Percentiles rank a stretch among this genome's conserved stretches.
Conservation (phyloP, 2,113 vertebrate genomes). For the Hiodon tergisus region DNA sequence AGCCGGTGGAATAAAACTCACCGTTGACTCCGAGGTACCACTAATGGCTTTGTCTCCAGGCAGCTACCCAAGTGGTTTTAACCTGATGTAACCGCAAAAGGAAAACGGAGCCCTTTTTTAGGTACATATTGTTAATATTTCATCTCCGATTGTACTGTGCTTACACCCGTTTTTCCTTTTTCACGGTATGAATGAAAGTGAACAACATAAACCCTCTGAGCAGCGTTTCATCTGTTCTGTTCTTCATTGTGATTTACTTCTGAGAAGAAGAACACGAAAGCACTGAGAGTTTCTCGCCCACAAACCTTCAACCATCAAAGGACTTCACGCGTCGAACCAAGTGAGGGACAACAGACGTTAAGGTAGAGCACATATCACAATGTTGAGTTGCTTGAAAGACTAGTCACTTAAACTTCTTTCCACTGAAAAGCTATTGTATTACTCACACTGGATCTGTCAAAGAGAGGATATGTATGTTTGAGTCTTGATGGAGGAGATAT, state of each 20-base stretch:
- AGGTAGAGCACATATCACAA: neutral
- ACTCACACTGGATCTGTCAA: neutral
- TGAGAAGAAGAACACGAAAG: neutral
- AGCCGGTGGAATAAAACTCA: neutral
- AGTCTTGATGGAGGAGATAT: constrained; percentile 1
- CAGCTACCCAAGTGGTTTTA: constrained; percentile 2
- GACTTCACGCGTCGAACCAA: neutral
- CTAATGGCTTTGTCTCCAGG: neutral
- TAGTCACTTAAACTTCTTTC: neutral
- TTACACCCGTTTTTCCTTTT: neutral
- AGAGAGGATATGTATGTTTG: neutral
- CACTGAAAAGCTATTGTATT: constrained; percentile 5
- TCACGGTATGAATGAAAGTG: neutral
- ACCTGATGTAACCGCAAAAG: neutral
- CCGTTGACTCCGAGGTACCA: neutral
- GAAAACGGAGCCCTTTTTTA: neutral
- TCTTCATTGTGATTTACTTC: neutral
- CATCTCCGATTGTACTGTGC: neutral
- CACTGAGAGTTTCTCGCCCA: neutral
- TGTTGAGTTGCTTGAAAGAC: neutral
- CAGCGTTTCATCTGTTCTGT: neutral
- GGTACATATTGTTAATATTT: neutral
- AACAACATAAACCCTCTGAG: neutral
- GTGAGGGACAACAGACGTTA: neutral
- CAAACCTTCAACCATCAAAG: constrained; percentile 1